Conservation (phyloP, 2,797 vertebrate species). For the Typhlichthys subterraneus region DNA sequence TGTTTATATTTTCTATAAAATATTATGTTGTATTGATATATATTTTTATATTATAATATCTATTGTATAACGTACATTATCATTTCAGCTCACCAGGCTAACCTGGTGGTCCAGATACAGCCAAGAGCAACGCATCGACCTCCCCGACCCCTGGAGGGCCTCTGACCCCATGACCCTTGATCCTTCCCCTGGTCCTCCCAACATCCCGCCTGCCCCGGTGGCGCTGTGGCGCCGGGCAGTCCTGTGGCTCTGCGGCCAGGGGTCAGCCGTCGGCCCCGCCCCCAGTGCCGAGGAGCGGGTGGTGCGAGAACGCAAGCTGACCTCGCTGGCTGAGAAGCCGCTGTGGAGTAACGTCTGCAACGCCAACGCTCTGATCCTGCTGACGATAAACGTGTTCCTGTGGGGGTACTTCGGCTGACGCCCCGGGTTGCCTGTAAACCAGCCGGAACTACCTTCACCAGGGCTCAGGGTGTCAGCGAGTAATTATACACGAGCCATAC, state of each 20-base stretch:
- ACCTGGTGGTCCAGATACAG: slow-evolving; percentile 72
- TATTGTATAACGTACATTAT: background rate
- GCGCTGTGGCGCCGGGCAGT: slow-evolving; percentile 72
- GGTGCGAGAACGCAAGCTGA: slow-evolving; percentile 64
- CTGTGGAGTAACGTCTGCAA: slow-evolving; percentile 86
- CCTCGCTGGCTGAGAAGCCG: slow-evolving; percentile 81
- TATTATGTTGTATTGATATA: background rate
- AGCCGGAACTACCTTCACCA: too few relatives aligned
- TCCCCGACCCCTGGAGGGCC: slow-evolving; percentile 5
- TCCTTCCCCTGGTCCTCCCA: background rate
- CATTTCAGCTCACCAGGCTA: slow-evolving; percentile 54
- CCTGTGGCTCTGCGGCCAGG: slow-evolving; percentile 85
- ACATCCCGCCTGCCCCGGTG: background rate
- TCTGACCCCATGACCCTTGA: background rate
- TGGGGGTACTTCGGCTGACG: slow-evolving; percentile 88
- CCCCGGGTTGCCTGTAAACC: too few relatives aligned
- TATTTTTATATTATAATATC: background rate
- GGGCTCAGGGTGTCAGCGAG: too few relatives aligned
- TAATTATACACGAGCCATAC: too few relatives aligned
- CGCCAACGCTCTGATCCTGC: slow-evolving; percentile 83
- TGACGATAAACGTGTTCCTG: slow-evolving; percentile 86
- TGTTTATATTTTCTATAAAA: background rate
- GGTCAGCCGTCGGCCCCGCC: background rate
- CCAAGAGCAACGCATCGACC: slow-evolving; percentile 38
- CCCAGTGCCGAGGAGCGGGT: background rate